Conservation (phyloP, 1,140 invertebrate species). For the Drosophila arawakana region DNA sequence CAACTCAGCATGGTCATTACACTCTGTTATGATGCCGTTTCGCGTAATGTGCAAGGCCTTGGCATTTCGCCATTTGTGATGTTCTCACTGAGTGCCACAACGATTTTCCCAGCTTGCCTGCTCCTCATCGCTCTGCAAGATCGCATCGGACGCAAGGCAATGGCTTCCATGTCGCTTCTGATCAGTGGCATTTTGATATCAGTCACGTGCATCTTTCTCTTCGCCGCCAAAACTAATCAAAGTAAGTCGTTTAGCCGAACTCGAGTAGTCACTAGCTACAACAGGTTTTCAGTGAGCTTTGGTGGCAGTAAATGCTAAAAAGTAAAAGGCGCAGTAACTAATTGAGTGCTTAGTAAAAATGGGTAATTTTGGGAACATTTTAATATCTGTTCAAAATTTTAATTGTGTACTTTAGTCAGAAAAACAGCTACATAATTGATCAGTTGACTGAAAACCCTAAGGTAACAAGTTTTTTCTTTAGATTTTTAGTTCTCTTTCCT, state of each 20-base stretch:
- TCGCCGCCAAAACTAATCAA: constrained; percentile 51
- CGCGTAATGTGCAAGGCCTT: constrained; percentile 87
- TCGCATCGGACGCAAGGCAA: constrained; percentile 86
- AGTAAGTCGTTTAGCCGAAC: constrained; percentile 44
- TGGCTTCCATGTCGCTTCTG: constrained; percentile 86
- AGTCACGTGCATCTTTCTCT: constrained; percentile 67
- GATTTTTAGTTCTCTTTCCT: too few species aligned
- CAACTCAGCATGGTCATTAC: constrained; percentile 86
- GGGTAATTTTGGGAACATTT: too few species aligned
- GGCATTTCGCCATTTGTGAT: constrained; percentile 86
- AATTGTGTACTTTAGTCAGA: too few species aligned
- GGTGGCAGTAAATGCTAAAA: too few species aligned
- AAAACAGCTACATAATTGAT: too few species aligned
- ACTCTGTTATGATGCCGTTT: constrained; percentile 87
- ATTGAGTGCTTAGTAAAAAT: too few species aligned
- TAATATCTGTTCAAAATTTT: too few species aligned
- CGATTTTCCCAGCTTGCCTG: constrained; percentile 86
- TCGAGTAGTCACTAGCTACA: background rate
- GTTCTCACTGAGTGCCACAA: constrained; percentile 86
- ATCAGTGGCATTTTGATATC: constrained; percentile 86
- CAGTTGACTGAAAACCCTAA: too few species aligned
- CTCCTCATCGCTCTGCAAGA: constrained; percentile 86
- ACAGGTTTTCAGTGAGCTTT: constrained; percentile 9
- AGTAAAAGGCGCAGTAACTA: too few species aligned
- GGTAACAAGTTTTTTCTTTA: too few species aligned